These are phyloP conservation scores for Diplogasteroides magnus DNA, from an alignment of 1,140 invertebrate genomes.

Conservation along the genomic window DNA sequence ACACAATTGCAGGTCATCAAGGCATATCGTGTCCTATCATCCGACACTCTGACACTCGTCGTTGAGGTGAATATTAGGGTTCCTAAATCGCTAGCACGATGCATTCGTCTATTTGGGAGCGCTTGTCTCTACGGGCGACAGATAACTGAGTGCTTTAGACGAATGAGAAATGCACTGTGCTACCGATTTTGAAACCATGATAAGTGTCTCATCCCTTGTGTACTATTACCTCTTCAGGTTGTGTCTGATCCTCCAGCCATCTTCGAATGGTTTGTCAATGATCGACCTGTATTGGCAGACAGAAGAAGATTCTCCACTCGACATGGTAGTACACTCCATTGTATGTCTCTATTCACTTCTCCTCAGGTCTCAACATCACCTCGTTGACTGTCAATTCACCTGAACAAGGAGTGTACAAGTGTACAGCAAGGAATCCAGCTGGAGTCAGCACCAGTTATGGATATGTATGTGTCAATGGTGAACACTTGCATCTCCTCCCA, in stretches of 20 bases:
- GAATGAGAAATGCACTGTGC: no score
- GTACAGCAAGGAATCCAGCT: conserved; percentile 44
- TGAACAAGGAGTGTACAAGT: conserved; percentile 45
- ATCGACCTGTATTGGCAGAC: conserved; percentile 34
- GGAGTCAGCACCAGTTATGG: conserved; percentile 51
- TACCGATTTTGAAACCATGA: no score
- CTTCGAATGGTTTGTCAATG: conserved; percentile 50
- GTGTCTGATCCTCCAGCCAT: conserved; percentile 43
- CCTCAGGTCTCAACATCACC: conserved; percentile 34
- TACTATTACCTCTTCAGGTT: conserved; percentile 23
- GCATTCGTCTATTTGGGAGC: no score
- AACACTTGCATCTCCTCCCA: no score
- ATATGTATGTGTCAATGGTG: conserved; percentile 47
- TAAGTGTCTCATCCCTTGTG: no score
- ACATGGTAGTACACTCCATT: conserved; percentile 20
- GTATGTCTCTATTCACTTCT: neutral
- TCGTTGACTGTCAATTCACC: conserved; percentile 40
- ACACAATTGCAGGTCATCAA: conserved; percentile 45
- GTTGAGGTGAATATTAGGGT: conserved; percentile 43
- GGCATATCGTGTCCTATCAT: conserved; percentile 44
- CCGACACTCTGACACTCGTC: conserved; percentile 48
- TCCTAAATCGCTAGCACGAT: no score
- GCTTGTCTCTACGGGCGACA: no score
- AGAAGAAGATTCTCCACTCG: conserved; percentile 36
- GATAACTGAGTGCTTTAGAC: no score